Conservation (phyloP, 2,888 invertebrate genomes). For the Gymnosoma rotundatum region DNA sequence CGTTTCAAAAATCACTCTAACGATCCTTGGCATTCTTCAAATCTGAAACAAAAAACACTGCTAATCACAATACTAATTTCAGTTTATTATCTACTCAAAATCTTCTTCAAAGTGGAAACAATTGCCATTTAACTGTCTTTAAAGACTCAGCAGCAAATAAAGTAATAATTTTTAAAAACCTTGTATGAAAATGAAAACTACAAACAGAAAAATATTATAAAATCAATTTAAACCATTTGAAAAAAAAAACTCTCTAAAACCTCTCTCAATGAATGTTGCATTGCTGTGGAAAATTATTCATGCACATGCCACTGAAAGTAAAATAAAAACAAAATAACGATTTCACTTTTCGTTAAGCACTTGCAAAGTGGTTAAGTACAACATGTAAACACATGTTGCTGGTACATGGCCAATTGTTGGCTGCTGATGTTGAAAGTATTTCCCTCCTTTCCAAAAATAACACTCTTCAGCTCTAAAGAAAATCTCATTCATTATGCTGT, state of each 20-base stretch:
- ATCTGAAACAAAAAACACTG: no score
- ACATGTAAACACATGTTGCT: conserved; percentile 39
- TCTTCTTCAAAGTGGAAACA: no score
- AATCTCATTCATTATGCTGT: conserved; percentile 49
- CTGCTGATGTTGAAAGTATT: conserved; percentile 54
- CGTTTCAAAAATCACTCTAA: no score
- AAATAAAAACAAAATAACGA: conserved; percentile 45
- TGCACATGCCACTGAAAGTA: conserved; percentile 65
- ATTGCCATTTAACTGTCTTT: no score
- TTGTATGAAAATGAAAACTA: no score
- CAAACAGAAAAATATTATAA: not conserved
- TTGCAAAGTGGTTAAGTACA: conserved; percentile 11
- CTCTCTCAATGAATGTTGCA: conserved; percentile 8
- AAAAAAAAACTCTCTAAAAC: conserved; percentile 9
- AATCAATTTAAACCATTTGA: not conserved
- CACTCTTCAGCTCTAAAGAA: conserved; percentile 37
- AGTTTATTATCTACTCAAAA: no score
- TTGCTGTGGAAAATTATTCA: conserved; percentile 47
- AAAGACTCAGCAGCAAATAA: no score
- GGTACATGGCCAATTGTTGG: not conserved
- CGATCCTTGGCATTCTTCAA: no score
- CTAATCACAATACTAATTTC: no score
- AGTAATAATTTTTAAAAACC: no score
- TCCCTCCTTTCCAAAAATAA: not conserved
- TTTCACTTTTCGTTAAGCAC: conserved; percentile 66